Evolutionary conservation across 2,797 vertebrate genomes (phyloP), one percentile per base, ranked within the genome.

Genomic region (Basileuterus tristriatus): DNA sequence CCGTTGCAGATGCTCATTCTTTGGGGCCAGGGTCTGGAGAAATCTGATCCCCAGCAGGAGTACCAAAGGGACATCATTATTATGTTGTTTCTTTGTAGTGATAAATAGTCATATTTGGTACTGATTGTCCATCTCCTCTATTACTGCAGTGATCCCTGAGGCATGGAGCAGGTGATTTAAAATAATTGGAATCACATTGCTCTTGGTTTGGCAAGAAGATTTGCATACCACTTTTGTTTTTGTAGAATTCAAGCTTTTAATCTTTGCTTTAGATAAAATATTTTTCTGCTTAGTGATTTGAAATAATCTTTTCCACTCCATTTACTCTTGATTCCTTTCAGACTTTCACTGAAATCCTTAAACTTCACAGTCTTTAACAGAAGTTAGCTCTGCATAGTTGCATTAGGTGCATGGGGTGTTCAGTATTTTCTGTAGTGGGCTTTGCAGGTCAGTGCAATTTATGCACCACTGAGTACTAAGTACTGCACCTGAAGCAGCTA

Each of bases 311-410:
- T 90, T 90, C 44, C 34, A 52, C 59, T 87, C 70, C 55, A 37
- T 84, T 93, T 84, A 69, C 32, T 67, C 79, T 75, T 89, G 59
- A 52, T 87, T 90, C 49, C 58, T 91, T 83, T 83, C 67, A 75
- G 62, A 23, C 16, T 8, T 90, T 76, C 19, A 16, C 36, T 20
- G 36, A 55, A 26, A 39, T 65, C 30, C 78, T 69, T 92, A 20
- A 79, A 74, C 36, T 65, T 83, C 4, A 3, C 29, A n/a, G 1
- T 59, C 23, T 81, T 69, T 63, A 46, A 7, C 29, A 49, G 32
- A 83, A 76, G 19, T 67, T 47, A 60, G 5, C 37, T 63, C 55
- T 3, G 2, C 0, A 0, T n/a, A 7, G 43, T n/a, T 83, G 50
- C 12, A 15, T 39, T 52, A 32, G 15, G 11, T 58, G 8, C n/a